Evolutionary conservation across 2,888 invertebrate genomes (phyloP), one percentile per base, ranked within the genome.

Genomic region (Spatulosminthurus flaviceps): DNA sequence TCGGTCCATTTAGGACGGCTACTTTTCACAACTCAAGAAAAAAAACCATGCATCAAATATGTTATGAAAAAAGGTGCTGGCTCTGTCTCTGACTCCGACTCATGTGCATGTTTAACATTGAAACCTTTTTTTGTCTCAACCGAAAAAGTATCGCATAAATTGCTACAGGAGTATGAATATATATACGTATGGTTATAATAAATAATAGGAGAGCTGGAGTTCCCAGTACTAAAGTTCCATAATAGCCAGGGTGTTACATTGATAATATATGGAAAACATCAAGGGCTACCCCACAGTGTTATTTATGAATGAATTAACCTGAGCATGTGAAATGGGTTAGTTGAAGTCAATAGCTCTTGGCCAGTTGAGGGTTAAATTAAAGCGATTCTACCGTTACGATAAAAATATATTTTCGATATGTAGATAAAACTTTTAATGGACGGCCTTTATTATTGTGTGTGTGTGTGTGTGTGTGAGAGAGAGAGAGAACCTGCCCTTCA

Each of bases 271-370:
- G n/a, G 7, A 19, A 2, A 51, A 11, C 4, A 13, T 51, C 4
- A 13, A 51, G 51, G 51, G 51, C 51, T n/a, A 51, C 2, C 51
- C 51, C 51, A n/a, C n/a, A 19, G 16, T n/a, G 51, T 11, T 51
- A 13, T 51, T 51, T 51, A 51, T 51, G 51, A 51, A 51, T 51
- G 51, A 51, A 51, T 51, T 51, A 51, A 51, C 16, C 51, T 51
- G 51, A 51, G 16, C 16, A n/a, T 19, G 16, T 51, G n/a, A 51
- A 51, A 51, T 51, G 51, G 51, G 51, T 19, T n/a, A 51, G 51
- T 51, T 19, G n/a, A 19, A 51, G n/a, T 51, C 16, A 51, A 51
- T n/a, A 19, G 51, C 51, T 51, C 16, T 51, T 51, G 51, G 51
- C 51, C 51, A 51, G 51, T 51, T 51, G 16, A 51, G 51, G 51